Evolutionary conservation across 2,888 invertebrate genomes (phyloP).

Genomic region (Omphaloscelis lunosa): DNA sequence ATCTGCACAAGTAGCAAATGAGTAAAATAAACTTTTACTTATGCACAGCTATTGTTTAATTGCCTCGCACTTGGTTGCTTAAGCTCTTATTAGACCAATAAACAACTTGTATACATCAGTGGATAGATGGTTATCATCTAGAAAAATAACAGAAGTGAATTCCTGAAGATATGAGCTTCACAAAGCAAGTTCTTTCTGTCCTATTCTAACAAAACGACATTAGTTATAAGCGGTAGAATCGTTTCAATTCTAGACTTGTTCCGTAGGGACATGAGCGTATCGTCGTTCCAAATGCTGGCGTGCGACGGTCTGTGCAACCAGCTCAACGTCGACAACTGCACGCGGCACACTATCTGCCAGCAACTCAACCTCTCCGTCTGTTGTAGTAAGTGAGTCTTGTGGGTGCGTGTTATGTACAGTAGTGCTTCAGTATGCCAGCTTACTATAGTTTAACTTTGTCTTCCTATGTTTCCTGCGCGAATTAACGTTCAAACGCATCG

Average conservation of each 20-base stretch:
- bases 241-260: constrained; percentile 17
- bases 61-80: constrained; percentile 8
- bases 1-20: constrained; percentile 20
- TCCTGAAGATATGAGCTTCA: not conserved
- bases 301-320: constrained; percentile 83
- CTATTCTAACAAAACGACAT: not conserved
- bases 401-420: constrained; percentile 71
- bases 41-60: constrained; percentile 21
- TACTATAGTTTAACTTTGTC: not conserved
- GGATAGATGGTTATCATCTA: not conserved
- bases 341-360: constrained; percentile 81
- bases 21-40: constrained; percentile 9
- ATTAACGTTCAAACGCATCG: not conserved
- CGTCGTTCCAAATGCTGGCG: constrained; percentile 81
- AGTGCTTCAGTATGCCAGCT: constrained; percentile 34
- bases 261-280: constrained; percentile 84
- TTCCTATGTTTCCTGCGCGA: not conserved
- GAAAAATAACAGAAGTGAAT: not conserved
- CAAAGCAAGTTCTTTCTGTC: constrained; percentile 3
- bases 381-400: constrained; percentile 88
- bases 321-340: constrained; percentile 80
- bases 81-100: not conserved
- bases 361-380: constrained; percentile 83
- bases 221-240: not conserved
- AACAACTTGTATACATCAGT: not conserved